phyloP scores from a whole-genome alignment of 1,140 invertebrate genomes.

The Cyrtorhinus lividipennis region DNA sequence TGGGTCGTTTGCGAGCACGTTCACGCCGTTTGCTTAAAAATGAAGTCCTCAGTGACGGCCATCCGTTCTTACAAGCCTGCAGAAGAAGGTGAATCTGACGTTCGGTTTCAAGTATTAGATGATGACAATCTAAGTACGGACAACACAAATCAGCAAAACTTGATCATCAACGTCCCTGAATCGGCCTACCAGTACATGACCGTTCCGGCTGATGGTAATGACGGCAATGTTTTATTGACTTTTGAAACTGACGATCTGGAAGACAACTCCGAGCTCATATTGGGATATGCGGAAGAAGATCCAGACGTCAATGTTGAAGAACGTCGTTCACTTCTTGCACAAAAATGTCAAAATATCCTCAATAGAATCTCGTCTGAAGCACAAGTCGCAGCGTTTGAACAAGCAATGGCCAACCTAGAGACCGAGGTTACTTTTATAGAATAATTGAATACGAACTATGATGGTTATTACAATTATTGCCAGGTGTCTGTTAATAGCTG shows the following conservation, averaged over 20 bases:
- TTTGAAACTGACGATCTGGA: neutral
- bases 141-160: neutral
- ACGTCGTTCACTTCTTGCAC: neutral
- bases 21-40: neutral
- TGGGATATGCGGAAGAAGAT: conserved; percentile 4
- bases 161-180: neutral
- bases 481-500: too few relatives aligned
- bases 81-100: neutral
- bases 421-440: neutral
- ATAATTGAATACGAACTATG: too few relatives aligned
- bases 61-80: neutral
- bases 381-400: neutral
- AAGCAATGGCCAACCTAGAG: neutral
- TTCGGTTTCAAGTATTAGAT: neutral
- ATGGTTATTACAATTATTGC: too few relatives aligned
- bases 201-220: neutral
- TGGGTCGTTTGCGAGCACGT: conserved; percentile 6
- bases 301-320: conserved; percentile 1
- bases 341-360: neutral
- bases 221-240: neutral
- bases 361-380: neutral
- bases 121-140: neutral
- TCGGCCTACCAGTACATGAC: conserved; percentile 3
- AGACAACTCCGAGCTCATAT: neutral
- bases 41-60: neutral